Conservation (phyloP, 64 coral and sea anemone species). For the Pachyseris speciosa region DNA sequence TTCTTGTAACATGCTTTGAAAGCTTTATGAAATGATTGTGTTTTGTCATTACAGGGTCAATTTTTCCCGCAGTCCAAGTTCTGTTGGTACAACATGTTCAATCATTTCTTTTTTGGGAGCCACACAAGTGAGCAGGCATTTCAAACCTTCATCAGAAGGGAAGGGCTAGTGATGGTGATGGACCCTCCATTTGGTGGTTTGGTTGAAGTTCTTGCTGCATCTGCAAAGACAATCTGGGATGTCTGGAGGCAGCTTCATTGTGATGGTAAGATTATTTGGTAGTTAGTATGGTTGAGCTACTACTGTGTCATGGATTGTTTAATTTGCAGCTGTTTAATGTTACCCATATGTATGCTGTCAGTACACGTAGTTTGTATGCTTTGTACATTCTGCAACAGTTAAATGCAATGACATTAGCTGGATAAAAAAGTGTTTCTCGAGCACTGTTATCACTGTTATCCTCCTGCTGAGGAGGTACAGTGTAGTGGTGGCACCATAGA, state of each 20-base stretch:
- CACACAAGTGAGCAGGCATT: slow-evolving; percentile 42
- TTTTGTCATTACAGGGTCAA: slow-evolving; percentile 58
- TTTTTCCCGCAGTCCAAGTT: slow-evolving; percentile 76
- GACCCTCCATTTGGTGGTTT: slow-evolving; percentile 99
- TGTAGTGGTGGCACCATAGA: too few species aligned
- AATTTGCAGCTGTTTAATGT: too few species aligned
- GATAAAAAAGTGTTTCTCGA: too few species aligned
- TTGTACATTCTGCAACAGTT: too few species aligned
- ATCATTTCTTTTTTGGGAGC: slow-evolving; percentile 89
- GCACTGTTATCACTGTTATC: too few species aligned
- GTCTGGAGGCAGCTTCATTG: slow-evolving; percentile 33
- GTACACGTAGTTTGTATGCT: too few species aligned
- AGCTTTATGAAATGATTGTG: neutral
- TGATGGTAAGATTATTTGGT: neutral
- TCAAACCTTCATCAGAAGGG: slow-evolving; percentile 58
- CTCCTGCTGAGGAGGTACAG: too few species aligned
- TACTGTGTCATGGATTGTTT: too few species aligned
- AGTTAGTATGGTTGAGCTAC: neutral
- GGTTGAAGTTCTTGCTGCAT: slow-evolving; percentile 78
- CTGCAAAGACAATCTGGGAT: slow-evolving; percentile 81
- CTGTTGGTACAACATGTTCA: slow-evolving; percentile 94
- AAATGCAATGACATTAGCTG: too few species aligned
- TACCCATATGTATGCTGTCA: too few species aligned
- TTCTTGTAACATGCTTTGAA: neutral
- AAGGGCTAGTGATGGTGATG: slow-evolving; percentile 69